Conservation (phyloP, 2,888 invertebrate species). For the Xestobium rufovillosum region DNA sequence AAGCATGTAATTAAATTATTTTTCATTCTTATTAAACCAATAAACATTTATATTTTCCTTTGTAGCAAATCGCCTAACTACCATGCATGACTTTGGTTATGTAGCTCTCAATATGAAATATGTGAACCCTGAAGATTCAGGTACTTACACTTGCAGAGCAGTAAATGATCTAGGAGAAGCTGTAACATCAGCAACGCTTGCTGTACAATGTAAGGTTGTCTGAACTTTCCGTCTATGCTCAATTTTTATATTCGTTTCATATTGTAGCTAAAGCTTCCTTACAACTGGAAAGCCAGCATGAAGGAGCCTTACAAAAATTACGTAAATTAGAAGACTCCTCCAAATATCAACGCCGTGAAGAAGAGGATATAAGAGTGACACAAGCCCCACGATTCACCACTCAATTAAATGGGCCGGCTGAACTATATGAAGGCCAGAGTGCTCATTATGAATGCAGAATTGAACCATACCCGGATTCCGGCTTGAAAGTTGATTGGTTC, state of each 20-base stretch:
- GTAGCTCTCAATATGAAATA: slow-evolving; percentile 93
- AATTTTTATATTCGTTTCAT: not conserved
- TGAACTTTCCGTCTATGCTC: not conserved
- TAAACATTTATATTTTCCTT: slow-evolving; percentile 17
- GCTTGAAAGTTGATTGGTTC: slow-evolving; percentile 87
- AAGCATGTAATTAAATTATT: slow-evolving; percentile 65
- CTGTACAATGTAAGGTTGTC: slow-evolving; percentile 68
- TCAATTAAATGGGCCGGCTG: slow-evolving; percentile 78
- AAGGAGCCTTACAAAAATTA: slow-evolving; percentile 79
- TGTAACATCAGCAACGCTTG: slow-evolving; percentile 85
- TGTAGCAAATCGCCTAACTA: slow-evolving; percentile 79
- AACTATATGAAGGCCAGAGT: slow-evolving; percentile 78
- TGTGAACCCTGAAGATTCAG: slow-evolving; percentile 92
- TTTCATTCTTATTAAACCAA: slow-evolving; percentile 9
- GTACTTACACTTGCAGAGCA: slow-evolving; percentile 92
- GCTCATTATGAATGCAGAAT: slow-evolving; percentile 90
- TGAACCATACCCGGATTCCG: slow-evolving; percentile 85
- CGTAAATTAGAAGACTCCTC: slow-evolving; percentile 77
- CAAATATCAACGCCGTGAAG: slow-evolving; percentile 71
- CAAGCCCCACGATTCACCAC: slow-evolving; percentile 81
- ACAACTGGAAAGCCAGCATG: slow-evolving; percentile 82
- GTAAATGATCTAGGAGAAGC: slow-evolving; percentile 91
- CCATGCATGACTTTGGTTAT: slow-evolving; percentile 97
- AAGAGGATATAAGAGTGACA: slow-evolving; percentile 70
- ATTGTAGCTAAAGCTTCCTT: slow-evolving; percentile 74